A percentile compares a stretch with the other conserved stretches of the same genome.
Conservation (phyloP, 2,797 vertebrate genomes). For the Poecile montanus region DNA sequence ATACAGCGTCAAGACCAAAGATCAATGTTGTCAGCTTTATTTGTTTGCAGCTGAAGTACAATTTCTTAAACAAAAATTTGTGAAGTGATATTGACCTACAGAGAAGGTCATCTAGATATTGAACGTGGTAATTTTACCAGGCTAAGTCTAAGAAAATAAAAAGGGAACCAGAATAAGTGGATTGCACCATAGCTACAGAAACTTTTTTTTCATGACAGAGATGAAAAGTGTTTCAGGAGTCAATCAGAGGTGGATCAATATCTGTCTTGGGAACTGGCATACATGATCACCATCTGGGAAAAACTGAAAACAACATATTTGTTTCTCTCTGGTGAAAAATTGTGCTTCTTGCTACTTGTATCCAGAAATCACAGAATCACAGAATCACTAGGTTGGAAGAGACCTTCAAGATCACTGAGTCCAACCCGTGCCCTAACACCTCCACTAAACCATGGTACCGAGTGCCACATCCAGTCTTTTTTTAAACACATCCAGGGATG, state of each 20-base stretch:
- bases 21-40: background rate
- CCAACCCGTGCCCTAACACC: no score
- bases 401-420: no score
- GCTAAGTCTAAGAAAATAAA: background rate
- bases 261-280: background rate
- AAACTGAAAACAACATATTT: background rate
- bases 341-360: fast-evolving
- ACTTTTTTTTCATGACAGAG: background rate
- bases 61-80: background rate
- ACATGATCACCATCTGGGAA: background rate
- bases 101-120: background rate
- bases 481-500: no score
- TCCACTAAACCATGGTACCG: no score
- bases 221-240: background rate
- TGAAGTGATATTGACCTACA: background rate
- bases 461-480: no score
- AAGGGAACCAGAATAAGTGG: background rate
- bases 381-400: no score
- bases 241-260: background rate
- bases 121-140: background rate
- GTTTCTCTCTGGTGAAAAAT: background rate
- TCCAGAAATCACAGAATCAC: background rate
- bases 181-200: background rate
- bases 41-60: background rate
- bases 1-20: background rate